Conservation (phyloP, 2,797 vertebrate genomes). For the Sebastolobus alascanus region DNA sequence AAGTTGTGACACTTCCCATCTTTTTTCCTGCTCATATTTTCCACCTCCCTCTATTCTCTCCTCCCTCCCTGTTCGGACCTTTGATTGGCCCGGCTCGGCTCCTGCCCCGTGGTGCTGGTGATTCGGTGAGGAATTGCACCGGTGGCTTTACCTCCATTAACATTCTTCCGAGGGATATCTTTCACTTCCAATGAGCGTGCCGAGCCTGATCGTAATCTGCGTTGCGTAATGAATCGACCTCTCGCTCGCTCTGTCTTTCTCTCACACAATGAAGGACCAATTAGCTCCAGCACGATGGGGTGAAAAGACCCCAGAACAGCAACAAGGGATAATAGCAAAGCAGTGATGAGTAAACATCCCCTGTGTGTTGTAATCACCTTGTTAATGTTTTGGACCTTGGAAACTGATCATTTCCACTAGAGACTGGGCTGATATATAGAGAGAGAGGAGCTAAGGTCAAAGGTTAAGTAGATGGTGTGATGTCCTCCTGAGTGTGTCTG, state of each 20-base stretch:
- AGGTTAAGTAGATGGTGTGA: slow-evolving; percentile 6
- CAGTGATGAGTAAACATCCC: background rate
- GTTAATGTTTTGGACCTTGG: slow-evolving; percentile 19
- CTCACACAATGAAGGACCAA: slow-evolving; percentile 39
- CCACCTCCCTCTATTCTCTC: background rate
- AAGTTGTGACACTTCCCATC: background rate
- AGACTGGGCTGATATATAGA: background rate
- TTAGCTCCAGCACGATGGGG: slow-evolving; percentile 30
- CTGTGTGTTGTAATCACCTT: slow-evolving; percentile 19
- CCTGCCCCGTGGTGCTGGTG: slow-evolving; percentile 50
- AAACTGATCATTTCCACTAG: background rate
- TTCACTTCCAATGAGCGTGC: slow-evolving; percentile 75
- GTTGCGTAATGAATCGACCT: slow-evolving; percentile 72
- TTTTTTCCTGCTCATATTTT: slow-evolving; percentile 6
- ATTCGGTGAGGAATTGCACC: slow-evolving; percentile 52
- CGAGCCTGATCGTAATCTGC: slow-evolving; percentile 70
- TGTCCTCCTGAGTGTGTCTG: background rate
- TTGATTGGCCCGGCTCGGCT: slow-evolving; percentile 29
- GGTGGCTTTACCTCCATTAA: slow-evolving; percentile 73
- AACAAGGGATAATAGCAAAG: slow-evolving; percentile 9
- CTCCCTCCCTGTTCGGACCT: slow-evolving; percentile 24
- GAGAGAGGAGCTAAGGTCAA: slow-evolving; percentile 13
- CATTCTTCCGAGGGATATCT: slow-evolving; percentile 78
- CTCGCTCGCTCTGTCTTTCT: slow-evolving; percentile 12
- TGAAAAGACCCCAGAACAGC: slow-evolving; percentile 6